Conservation (phyloP, 2,113 vertebrate genomes). For the Caranx melampygus region DNA sequence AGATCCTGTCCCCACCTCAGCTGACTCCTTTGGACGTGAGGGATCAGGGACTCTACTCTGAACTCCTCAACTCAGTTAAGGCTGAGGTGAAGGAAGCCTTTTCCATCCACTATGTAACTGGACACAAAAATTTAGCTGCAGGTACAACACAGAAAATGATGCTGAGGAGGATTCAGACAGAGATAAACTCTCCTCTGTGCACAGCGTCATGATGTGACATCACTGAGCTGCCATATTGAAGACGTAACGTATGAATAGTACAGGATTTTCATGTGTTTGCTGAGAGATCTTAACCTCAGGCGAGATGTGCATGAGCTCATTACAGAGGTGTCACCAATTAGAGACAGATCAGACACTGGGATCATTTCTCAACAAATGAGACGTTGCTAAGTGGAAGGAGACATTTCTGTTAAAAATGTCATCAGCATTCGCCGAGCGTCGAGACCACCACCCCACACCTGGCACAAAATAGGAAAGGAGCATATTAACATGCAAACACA, state of each 20-base stretch:
- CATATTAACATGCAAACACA: neutral
- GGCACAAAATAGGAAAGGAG: neutral
- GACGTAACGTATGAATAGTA: neutral
- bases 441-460: neutral
- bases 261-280: neutral
- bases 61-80: too few species aligned
- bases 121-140: too few species aligned
- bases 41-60: too few species aligned
- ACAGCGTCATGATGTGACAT: neutral
- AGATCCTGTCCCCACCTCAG: too few species aligned
- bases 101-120: too few species aligned
- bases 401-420: slow-evolving; percentile 12
- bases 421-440: neutral
- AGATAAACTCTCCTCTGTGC: neutral
- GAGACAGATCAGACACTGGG: neutral
- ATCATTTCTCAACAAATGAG: neutral
- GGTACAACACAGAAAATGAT: neutral
- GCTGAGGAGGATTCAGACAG: too few species aligned
- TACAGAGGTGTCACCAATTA: neutral
- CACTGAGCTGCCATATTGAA: neutral
- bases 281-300: neutral
- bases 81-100: too few species aligned
- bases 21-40: too few species aligned
- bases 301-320: neutral
- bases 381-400: slow-evolving; percentile 28